phyloP scores from a whole-genome alignment of 1,140 invertebrate genomes.

The Batillaria attramentaria region DNA sequence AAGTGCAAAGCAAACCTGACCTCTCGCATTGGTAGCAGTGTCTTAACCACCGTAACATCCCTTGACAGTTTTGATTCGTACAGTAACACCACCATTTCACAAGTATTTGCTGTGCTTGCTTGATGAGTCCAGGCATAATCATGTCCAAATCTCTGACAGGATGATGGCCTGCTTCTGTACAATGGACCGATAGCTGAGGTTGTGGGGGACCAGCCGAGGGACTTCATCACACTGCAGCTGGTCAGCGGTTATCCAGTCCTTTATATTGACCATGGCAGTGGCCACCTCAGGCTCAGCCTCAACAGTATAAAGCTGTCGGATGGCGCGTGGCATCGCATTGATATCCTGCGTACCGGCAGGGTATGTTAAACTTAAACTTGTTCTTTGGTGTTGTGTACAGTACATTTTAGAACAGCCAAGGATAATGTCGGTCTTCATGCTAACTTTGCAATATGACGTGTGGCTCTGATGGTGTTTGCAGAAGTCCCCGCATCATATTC shows the following conservation, averaged over 20 bases:
- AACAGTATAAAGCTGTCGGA: slow-evolving; percentile 83
- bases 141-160: slow-evolving; percentile 61
- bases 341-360: slow-evolving; percentile 96
- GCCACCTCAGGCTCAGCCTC: slow-evolving; percentile 89
- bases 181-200: slow-evolving; percentile 83
- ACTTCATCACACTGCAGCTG: slow-evolving; percentile 95
- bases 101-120: too few species aligned
- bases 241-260: slow-evolving; percentile 91
- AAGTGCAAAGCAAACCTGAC: too few species aligned
- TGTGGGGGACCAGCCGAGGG: slow-evolving; percentile 68
- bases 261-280: slow-evolving; percentile 95
- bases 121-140: too few species aligned
- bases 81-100: too few species aligned
- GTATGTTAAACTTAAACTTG: slow-evolving; percentile 61
- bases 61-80: too few species aligned
- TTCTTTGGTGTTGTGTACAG: neutral
- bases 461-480: too few species aligned
- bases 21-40: too few species aligned
- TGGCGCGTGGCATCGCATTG: slow-evolving; percentile 95
- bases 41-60: too few species aligned
- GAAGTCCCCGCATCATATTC: too few species aligned
- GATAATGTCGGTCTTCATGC: too few species aligned
- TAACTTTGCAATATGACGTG: too few species aligned
- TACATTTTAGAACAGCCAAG: too few species aligned
- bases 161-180: slow-evolving; percentile 92